Base-by-base conservation (phyloP, 2,113 vertebrate species). In the Notarius lentiginosus region DNA sequence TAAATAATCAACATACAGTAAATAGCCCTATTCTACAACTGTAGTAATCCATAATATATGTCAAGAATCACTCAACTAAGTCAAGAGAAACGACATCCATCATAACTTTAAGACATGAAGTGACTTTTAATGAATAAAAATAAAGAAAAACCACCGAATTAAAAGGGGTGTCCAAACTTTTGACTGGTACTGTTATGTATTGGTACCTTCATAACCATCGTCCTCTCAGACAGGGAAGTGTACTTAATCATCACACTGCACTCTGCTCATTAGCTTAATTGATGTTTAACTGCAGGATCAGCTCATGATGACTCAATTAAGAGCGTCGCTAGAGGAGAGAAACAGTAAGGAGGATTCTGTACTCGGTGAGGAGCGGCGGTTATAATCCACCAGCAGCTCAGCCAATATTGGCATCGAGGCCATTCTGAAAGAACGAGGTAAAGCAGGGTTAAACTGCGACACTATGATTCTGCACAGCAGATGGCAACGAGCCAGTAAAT, bases 221-320 rank as follows among this genome's bases (percentile, higher is more conserved):
- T 56, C 24, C 41, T 61, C 30, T 60, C 30, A 58, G 75, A 76
- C 63, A 24, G 63, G 18, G 66, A 63, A 79, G 15, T 66, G 82
- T 89, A 68, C 34, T 60, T 56, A 17, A 68, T 84, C 53, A 72
- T 61, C 15, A 86, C 84, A 80, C 87, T 82, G 55, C 87, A 86
- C 41, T 88, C 41, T 88, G 47, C 92, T 93, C 90, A 92, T 94
- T 93, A 92, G 56, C 88, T 91, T 93, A 95, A 95, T 91, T 93
- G 93, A 92, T 90, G 91, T 93, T 93, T 94, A 94, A 93, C 92
- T 93, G 88, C 76, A 90, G 91, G 90, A 94, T 91, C 90, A 91
- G 90, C 90, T 91, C 91, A 94, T 87, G 89, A 92, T 88, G 91
- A 91, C 91, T 93, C 91, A 93, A 92, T 94, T 94, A 93, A 91